A percentile compares a stretch with the other conserved stretches of the same genome.
These are phyloP conservation scores for Leguminivora glycinivorella DNA, from an alignment of 1,140 invertebrate species.

Conservation along the genomic window DNA sequence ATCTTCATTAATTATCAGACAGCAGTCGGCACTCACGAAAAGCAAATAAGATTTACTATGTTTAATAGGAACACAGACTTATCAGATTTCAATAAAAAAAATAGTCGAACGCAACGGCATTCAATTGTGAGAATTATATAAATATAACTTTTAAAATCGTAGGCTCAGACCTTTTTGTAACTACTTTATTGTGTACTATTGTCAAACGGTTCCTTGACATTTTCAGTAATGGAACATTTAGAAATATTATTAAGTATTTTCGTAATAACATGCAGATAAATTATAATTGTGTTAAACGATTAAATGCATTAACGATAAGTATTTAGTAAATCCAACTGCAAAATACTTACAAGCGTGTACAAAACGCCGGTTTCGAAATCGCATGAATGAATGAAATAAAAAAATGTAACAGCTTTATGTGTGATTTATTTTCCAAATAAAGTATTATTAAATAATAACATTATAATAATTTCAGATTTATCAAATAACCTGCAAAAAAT, in stretches of 20 bases:
- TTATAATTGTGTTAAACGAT: constrained; percentile 15
- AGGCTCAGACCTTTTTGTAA: not conserved
- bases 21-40: not conserved
- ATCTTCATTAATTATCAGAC: not conserved
- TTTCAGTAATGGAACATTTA: constrained; percentile 20
- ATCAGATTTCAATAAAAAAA: constrained; percentile 1
- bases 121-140: not conserved
- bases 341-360: not conserved
- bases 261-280: not conserved
- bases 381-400: not conserved
- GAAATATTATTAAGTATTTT: constrained; percentile 10
- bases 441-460: not conserved
- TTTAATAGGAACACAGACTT: constrained; percentile 3
- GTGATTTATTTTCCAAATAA: not conserved
- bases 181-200: constrained; percentile 17
- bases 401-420: not conserved
- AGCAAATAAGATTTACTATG: constrained; percentile 1
- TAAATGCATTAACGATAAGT: not conserved
- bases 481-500: constrained; percentile 35
- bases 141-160: not conserved
- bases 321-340: not conserved
- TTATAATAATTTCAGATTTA: constrained; percentile 7
- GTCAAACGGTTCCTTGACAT: constrained; percentile 10
- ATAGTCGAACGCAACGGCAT: not conserved
- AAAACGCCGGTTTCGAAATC: not conserved